Conservation (phyloP, 2,797 vertebrate genomes). For the Menidia menidia region DNA sequence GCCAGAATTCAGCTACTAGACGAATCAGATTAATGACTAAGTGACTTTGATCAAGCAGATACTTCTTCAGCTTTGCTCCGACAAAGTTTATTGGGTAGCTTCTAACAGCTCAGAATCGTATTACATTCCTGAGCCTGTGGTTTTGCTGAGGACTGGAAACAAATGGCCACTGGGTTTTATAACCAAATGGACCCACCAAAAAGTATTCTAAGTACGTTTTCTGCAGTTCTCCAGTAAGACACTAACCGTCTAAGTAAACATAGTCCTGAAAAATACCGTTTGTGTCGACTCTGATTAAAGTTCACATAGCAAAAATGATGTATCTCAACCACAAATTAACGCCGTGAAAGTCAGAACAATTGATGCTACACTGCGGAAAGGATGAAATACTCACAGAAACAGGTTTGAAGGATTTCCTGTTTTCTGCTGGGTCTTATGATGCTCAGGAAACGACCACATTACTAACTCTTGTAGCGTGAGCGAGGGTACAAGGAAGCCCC, state of each 20-base stretch:
- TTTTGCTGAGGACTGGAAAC: conserved; percentile 59
- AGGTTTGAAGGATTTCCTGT: conserved; percentile 50
- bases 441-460: conserved; percentile 35
- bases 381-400: conserved; percentile 69
- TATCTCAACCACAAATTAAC: not conserved
- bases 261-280: not conserved
- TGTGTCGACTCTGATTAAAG: not conserved
- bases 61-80: conserved; percentile 17
- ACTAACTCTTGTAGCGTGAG: conserved; percentile 33
- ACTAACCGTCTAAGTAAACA: conserved; percentile 25
- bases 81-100: conserved; percentile 23
- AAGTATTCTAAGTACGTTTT: conserved; percentile 33
- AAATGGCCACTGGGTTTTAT: conserved; percentile 68
- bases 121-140: conserved; percentile 58
- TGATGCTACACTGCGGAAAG: conserved; percentile 34
- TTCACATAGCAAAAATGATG: conserved; percentile 5
- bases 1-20: conserved; percentile 62
- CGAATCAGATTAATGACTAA: conserved; percentile 51
- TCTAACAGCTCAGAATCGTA: conserved; percentile 35
- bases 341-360: conserved; percentile 17
- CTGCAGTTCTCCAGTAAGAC: conserved; percentile 13
- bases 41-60: conserved; percentile 43
- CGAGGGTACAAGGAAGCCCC: conserved; percentile 42
- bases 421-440: conserved; percentile 34
- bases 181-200: conserved; percentile 62